Evolutionary conservation across 2,113 vertebrate genomes (phyloP).

Genomic region (Gobiocypris rarus): DNA sequence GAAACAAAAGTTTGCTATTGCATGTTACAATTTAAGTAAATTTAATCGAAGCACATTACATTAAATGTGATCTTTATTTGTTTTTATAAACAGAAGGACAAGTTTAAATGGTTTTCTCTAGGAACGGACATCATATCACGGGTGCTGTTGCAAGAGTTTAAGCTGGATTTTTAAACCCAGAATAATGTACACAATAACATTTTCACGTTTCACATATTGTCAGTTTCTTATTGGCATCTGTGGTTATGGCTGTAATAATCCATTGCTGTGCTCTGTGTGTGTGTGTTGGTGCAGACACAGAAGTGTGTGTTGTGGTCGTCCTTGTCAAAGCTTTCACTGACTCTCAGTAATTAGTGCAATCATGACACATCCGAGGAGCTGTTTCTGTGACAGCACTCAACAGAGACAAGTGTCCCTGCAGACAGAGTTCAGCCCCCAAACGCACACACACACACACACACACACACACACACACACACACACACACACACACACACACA

Average conservation of each 20-base stretch:
- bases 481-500: conserved; percentile 49
- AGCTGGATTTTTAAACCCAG: too few species aligned
- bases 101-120: too few species aligned
- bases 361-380: conserved; percentile 73
- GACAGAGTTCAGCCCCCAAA: conserved; percentile 58
- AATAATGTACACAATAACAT: too few species aligned
- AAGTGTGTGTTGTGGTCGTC: conserved; percentile 47
- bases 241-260: neutral
- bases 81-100: too few species aligned
- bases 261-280: neutral
- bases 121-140: too few species aligned
- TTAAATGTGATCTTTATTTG: too few species aligned
- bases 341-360: conserved; percentile 81
- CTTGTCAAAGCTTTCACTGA: conserved; percentile 78
- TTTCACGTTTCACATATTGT: neutral
- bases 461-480: conserved; percentile 52
- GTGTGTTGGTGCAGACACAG: neutral
- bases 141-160: too few species aligned
- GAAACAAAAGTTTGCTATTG: too few species aligned
- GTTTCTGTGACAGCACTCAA: conserved; percentile 77
- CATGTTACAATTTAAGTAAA: too few species aligned
- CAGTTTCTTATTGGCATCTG: neutral
- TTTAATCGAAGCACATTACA: too few species aligned
- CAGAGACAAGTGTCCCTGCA: conserved; percentile 56
- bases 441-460: conserved; percentile 47